Percentiles rank a stretch among this genome's conserved stretches.
phyloP scores from a whole-genome alignment of 2,797 vertebrate species.

The Sebastes steindachneri region DNA sequence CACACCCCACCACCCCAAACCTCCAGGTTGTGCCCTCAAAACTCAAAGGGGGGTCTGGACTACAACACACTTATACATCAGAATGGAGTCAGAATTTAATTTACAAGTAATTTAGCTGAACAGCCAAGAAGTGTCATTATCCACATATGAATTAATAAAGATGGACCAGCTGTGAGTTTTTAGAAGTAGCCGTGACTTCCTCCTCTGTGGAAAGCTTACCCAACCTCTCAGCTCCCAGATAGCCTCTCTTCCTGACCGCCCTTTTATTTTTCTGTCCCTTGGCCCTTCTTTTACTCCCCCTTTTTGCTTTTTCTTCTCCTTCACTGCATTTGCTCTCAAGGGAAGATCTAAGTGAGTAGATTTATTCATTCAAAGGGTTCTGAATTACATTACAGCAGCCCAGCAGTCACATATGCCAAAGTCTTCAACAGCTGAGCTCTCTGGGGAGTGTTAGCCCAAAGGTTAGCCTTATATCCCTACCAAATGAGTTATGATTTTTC shows the following conservation, averaged over 20 bases:
- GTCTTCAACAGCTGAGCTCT: conserved; percentile 70
- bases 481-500: conserved; percentile 78
- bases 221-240: conserved; percentile 46
- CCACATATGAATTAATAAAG: conserved; percentile 43
- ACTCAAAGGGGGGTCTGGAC: conserved; percentile 26
- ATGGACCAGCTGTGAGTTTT: conserved; percentile 49
- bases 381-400: conserved; percentile 79
- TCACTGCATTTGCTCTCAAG: conserved; percentile 65
- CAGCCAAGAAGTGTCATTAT: conserved; percentile 34
- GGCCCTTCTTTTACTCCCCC: conserved; percentile 53
- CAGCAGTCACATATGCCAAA: conserved; percentile 77
- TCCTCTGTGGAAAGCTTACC: conserved; percentile 48
- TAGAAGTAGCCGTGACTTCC: conserved; percentile 56
- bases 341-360: conserved; percentile 78
- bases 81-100: conserved; percentile 23
- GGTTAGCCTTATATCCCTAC: conserved; percentile 77
- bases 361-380: conserved; percentile 82
- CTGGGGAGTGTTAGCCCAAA: conserved; percentile 67
- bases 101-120: conserved; percentile 13
- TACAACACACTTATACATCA: conserved; percentile 25
- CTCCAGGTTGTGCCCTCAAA: conserved; percentile 40
- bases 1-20: conserved; percentile 1
- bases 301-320: conserved; percentile 43
- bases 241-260: conserved; percentile 47
- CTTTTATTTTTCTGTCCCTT: conserved; percentile 55